Percentiles rank a stretch among this genome's conserved stretches.
Evolutionary conservation across 2,888 invertebrate genomes (phyloP).

Genomic region (Athalia circularis): DNA sequence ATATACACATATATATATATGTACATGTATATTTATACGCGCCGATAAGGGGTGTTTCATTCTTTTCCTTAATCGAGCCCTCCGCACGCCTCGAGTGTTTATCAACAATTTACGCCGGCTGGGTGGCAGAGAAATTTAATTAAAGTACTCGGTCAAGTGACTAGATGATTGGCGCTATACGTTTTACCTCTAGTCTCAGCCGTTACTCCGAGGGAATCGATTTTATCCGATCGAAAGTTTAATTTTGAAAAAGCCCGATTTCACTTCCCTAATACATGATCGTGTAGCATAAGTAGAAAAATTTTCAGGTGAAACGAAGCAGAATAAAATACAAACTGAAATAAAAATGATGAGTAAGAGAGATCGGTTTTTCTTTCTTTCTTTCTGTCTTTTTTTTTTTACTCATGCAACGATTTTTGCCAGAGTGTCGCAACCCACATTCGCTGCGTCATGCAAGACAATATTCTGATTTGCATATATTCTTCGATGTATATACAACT

Average conservation of each 20-base stretch:
- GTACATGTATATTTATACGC: not conserved
- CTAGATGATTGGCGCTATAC: slow-evolving; percentile 23
- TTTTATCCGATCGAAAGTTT: slow-evolving; percentile 1
- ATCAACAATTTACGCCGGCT: slow-evolving; percentile 14
- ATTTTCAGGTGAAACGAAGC: too few species aligned
- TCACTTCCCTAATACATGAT: too few species aligned
- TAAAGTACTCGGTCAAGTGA: slow-evolving; percentile 23
- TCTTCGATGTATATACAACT: too few species aligned
- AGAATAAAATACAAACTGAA: too few species aligned
- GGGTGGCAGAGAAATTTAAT: slow-evolving; percentile 15
- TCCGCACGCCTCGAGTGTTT: slow-evolving; percentile 32
- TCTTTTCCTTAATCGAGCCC: slow-evolving; percentile 25
- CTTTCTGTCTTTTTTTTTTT: too few species aligned
- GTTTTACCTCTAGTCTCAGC: not conserved
- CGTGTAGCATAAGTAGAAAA: too few species aligned
- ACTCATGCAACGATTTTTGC: not conserved
- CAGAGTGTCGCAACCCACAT: too few species aligned
- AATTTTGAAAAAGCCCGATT: too few species aligned
- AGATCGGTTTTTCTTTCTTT: too few species aligned
- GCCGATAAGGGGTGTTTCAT: slow-evolving; percentile 31
- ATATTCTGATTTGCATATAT: slow-evolving; percentile 19
- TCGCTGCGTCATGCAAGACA: too few species aligned
- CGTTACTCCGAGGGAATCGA: not conserved
- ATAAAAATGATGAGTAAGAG: too few species aligned
- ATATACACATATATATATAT: not conserved